These are phyloP conservation scores for Elegia similella DNA, from an alignment of 2,888 invertebrate species.

Conservation along the genomic window DNA sequence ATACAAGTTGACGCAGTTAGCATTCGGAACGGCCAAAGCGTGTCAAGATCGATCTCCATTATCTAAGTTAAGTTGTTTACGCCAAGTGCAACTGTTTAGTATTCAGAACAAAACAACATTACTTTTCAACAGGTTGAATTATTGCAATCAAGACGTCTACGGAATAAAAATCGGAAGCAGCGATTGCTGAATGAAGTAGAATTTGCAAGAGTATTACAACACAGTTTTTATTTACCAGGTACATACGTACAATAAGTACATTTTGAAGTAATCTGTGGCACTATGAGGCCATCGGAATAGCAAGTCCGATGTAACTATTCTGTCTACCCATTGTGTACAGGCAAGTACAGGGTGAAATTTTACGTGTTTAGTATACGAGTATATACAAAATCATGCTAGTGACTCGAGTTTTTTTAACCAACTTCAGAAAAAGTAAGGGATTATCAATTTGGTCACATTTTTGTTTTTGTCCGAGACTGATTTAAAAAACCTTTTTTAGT, in stretches of 20 bases:
- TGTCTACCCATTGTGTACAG: too few relatives aligned
- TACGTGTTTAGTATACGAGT: too few relatives aligned
- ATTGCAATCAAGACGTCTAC: slow-evolving; percentile 19
- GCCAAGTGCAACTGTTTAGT: slow-evolving; percentile 41
- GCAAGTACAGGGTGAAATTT: too few relatives aligned
- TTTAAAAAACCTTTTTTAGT: too few relatives aligned
- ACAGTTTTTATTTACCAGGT: not conserved
- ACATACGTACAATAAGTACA: too few relatives aligned
- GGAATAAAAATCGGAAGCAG: not conserved
- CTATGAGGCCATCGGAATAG: not conserved
- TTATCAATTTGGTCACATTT: too few relatives aligned
- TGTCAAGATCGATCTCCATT: slow-evolving; percentile 73
- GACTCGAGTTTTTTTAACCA: too few relatives aligned
- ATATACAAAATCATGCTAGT: too few relatives aligned
- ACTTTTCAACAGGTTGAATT: slow-evolving; percentile 18
- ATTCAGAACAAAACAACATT: slow-evolving; percentile 32
- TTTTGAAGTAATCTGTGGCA: too few relatives aligned
- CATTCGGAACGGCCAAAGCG: slow-evolving; percentile 65
- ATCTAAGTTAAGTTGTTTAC: slow-evolving; percentile 57
- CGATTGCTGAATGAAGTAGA: not conserved
- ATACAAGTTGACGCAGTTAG: slow-evolving; percentile 53
- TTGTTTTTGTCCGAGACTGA: too few relatives aligned
- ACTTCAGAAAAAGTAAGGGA: too few relatives aligned
- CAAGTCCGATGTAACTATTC: not conserved
- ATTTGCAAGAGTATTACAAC: not conserved